Evolutionary conservation across 2,888 invertebrate species (phyloP), one percentile per base, ranked within the genome.

Genomic region (Anthoptus insignis): DNA sequence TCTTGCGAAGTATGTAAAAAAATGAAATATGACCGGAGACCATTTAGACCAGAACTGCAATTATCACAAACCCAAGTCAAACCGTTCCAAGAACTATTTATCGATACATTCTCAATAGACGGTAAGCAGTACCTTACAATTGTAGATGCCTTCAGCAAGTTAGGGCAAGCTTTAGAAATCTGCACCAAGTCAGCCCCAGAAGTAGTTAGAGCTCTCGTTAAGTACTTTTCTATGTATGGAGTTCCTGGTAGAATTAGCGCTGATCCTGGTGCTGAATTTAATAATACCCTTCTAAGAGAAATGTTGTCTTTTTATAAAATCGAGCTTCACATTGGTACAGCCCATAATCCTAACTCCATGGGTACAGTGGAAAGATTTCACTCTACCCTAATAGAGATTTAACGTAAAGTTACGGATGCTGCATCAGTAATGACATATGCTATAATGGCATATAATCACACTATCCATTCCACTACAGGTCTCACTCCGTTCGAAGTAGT

Each of bases 1-100:
- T 11, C 64, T 0, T 78, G 78, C 34, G 72, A 76, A 32, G 0
- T 13, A 1, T 78, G 76, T 59, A 67, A 67, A 63, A 59, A 22
- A 60, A 74, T 65, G 52, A 70, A 72, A 57, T 72, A 72, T 19
- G 70, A 68, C 29, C 27, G 69, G 3, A 58, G 24, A 42, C 76
- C 78, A 0, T 22, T 0, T 24, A 56, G 11, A 27, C 56, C 39
- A 6, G 22, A 24, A 4, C 49, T 66, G n/a, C 58, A 64, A 54
- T 13, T 67, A 16, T 54, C 69, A 0, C 64, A 66, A 58, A 66
- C 54, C 4, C 64, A 69, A 39, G 16, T 14, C 16, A 61, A 13
- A 64, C 66, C n/a, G 9, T 59, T 56, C 7, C 5, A 54, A 11
- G 52, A 52, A 34, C 3, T 53, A 19, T 53, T 53, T 32, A 52